A percentile compares a stretch with the other conserved stretches of the same genome.
These are phyloP conservation scores for Leptinotarsa texana DNA, from an alignment of 1,140 invertebrate genomes.

Conservation along the genomic window DNA sequence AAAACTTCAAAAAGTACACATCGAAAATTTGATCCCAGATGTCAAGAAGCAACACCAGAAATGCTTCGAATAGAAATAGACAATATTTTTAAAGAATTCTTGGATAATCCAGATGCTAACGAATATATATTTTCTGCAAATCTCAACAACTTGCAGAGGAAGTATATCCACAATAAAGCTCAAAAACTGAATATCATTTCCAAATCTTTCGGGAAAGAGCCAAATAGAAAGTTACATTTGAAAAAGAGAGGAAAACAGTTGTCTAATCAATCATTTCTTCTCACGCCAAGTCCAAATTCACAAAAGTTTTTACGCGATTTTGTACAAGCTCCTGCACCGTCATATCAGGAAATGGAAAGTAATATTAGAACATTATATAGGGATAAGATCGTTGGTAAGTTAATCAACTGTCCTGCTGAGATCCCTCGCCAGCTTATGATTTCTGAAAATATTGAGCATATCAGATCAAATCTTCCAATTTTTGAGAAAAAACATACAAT, in stretches of 20 bases:
- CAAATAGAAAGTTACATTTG: conserved; percentile 67
- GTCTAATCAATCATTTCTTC: conserved; percentile 60
- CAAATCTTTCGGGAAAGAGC: conserved; percentile 66
- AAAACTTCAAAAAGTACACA: neutral
- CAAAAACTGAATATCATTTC: conserved; percentile 66
- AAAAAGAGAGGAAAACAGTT: conserved; percentile 65
- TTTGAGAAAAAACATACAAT: conserved; percentile 60
- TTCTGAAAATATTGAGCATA: conserved; percentile 52
- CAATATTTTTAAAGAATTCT: conserved; percentile 37
- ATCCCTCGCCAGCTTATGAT: conserved; percentile 58
- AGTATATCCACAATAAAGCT: conserved; percentile 70
- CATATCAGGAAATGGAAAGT: neutral
- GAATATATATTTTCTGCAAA: conserved; percentile 65
- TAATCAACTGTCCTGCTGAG: conserved; percentile 59
- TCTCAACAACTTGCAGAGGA: conserved; percentile 69
- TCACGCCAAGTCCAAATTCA: conserved; percentile 60
- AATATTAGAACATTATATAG: neutral
- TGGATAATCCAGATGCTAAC: conserved; percentile 34
- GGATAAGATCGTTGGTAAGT: conserved; percentile 28
- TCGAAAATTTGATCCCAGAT: conserved; percentile 26
- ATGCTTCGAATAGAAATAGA: conserved; percentile 43
- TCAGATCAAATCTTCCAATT: conserved; percentile 65
- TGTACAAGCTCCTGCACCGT: conserved; percentile 43
- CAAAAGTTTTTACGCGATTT: conserved; percentile 62
- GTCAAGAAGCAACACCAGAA: conserved; percentile 42